These are phyloP conservation scores for Peromyscus nudipes DNA, from an alignment of 2,797 vertebrate genomes.

Conservation along the genomic window DNA sequence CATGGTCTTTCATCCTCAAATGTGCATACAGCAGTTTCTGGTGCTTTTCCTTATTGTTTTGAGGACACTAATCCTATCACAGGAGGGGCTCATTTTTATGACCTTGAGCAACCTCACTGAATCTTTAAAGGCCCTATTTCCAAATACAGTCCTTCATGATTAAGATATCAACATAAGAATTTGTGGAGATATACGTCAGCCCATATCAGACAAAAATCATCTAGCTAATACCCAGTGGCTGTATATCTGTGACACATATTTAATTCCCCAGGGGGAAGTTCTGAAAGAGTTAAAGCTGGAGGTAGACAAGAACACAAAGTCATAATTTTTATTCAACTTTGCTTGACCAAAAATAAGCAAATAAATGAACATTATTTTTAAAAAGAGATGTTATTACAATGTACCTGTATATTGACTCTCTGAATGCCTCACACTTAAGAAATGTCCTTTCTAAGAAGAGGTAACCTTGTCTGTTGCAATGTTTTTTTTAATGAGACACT, in stretches of 20 bases:
- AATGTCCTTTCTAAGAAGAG: neutral
- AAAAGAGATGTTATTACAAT: neutral
- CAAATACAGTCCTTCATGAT: neutral
- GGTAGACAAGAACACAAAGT: neutral
- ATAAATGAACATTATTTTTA: neutral
- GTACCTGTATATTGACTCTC: neutral
- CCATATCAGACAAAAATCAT: neutral
- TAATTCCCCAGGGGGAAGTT: neutral
- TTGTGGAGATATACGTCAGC: neutral
- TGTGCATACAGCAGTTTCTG: neutral
- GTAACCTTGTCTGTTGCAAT: neutral
- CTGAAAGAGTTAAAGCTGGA: neutral
- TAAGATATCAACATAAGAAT: neutral
- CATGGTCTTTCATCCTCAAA: neutral
- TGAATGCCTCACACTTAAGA: neutral
- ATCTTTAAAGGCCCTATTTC: neutral
- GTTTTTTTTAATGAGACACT: neutral
- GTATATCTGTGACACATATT: neutral
- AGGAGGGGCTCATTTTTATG: neutral
- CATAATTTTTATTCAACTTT: slow-evolving; percentile 4
- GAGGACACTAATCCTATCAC: neutral
- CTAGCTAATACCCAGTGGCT: neutral
- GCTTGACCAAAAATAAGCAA: neutral
- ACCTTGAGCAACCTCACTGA: neutral
- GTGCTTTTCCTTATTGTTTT: neutral